A percentile compares a stretch with the other conserved stretches of the same genome.
Evolutionary conservation across 2,888 invertebrate species (phyloP).

Genomic region (Rhimphoctona megacephalus): DNA sequence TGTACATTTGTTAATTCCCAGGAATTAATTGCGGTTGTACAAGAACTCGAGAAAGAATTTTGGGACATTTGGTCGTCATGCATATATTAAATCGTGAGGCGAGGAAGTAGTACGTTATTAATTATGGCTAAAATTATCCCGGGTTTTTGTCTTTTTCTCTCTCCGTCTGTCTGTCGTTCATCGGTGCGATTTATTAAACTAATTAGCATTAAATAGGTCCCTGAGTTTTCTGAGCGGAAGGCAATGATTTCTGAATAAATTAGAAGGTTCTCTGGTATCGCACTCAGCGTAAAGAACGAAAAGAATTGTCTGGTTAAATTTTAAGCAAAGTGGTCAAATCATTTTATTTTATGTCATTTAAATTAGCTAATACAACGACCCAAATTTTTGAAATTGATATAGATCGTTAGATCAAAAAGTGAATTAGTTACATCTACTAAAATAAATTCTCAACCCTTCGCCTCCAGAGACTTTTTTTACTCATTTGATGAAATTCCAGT

Average conservation of each 20-base stretch:
- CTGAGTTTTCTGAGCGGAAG: background rate
- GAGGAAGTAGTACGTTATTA: background rate
- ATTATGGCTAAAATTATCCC: conserved; percentile 3
- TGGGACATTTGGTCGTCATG: background rate
- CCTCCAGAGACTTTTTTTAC: background rate
- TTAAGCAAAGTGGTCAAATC: background rate
- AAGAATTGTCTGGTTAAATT: background rate
- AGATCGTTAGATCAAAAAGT: too few species aligned
- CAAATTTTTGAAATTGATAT: too few species aligned
- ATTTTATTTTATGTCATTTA: too few species aligned
- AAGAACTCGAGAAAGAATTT: conserved; percentile 1
- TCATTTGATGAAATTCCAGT: background rate
- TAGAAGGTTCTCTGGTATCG: background rate
- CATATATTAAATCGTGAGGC: background rate
- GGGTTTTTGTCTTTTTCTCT: background rate
- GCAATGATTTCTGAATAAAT: background rate
- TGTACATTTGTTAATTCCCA: background rate
- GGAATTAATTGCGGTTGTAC: conserved; percentile 56
- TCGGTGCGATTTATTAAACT: conserved; percentile 1
- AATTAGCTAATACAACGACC: too few species aligned
- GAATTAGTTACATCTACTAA: too few species aligned
- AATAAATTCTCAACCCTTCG: too few species aligned
- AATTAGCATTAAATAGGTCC: background rate
- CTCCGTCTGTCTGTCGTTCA: background rate
- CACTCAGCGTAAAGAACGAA: background rate